Evolutionary conservation across 2,888 invertebrate genomes (phyloP).

Genomic region (Macropis europaea): DNA sequence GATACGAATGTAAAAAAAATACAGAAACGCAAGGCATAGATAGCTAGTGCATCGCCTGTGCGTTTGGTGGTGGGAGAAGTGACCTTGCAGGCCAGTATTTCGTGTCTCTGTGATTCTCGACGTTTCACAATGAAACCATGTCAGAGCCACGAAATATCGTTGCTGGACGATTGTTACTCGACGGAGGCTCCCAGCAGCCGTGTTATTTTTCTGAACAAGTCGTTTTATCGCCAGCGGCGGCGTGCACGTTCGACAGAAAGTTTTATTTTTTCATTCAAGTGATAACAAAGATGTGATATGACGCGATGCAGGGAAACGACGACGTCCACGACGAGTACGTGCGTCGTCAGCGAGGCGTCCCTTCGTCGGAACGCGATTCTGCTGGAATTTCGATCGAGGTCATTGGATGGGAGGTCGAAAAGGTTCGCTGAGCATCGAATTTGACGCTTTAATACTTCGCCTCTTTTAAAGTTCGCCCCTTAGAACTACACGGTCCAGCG

Average conservation of each 20-base stretch:
- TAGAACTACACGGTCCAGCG: not conserved
- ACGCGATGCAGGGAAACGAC: not conserved
- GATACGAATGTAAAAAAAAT: no score
- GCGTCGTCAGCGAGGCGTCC: not conserved
- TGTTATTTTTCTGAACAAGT: no score
- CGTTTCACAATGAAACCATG: no score
- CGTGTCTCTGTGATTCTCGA: no score
- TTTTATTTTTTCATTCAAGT: slow-evolving; percentile 44
- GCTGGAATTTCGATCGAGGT: slow-evolving; percentile 8
- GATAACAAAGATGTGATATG: slow-evolving; percentile 37
- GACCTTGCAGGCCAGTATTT: no score
- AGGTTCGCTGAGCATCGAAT: not conserved
- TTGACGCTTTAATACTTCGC: not conserved
- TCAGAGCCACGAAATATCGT: no score
- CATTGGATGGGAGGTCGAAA: slow-evolving; percentile 1
- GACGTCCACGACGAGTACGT: not conserved
- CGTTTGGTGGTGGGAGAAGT: no score
- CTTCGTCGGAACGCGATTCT: not conserved
- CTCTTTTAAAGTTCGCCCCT: slow-evolving; percentile 6
- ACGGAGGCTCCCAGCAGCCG: no score
- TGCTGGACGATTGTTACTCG: no score
- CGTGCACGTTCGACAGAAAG: slow-evolving; percentile 14
- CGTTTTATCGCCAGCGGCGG: not conserved
- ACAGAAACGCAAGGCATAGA: no score
- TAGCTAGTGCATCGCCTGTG: no score